A percentile compares a stretch with the other conserved stretches of the same genome.
These are phyloP conservation scores for Isichthys henryi DNA, from an alignment of 2,113 vertebrate species.

Conservation along the genomic window DNA sequence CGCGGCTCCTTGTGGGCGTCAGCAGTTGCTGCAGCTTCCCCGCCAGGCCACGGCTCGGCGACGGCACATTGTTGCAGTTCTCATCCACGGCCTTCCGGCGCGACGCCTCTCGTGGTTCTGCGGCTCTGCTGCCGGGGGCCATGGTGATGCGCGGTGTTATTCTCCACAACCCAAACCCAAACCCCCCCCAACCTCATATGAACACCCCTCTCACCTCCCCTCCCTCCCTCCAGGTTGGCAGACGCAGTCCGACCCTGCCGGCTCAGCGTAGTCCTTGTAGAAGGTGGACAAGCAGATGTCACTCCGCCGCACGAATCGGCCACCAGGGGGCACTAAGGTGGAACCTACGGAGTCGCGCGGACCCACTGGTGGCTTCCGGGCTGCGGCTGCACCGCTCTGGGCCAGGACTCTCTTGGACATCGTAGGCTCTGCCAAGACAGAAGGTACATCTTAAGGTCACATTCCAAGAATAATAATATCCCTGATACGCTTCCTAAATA, in stretches of 20 bases:
- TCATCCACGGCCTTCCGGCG: slow-evolving; percentile 47
- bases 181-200: background rate
- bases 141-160: background rate
- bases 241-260: slow-evolving; percentile 34
- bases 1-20: slow-evolving; percentile 65
- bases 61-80: slow-evolving; percentile 58
- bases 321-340: slow-evolving; percentile 30
- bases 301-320: slow-evolving; percentile 46
- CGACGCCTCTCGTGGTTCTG: slow-evolving; percentile 22
- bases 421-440: slow-evolving; percentile 35
- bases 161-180: background rate
- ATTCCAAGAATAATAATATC: background rate
- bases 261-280: slow-evolving; percentile 53
- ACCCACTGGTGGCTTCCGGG: slow-evolving; percentile 50
- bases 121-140: slow-evolving; percentile 30
- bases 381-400: slow-evolving; percentile 11
- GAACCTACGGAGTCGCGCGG: slow-evolving; percentile 29
- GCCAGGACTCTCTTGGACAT: slow-evolving; percentile 21
- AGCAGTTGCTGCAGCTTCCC: slow-evolving; percentile 82
- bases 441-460: background rate
- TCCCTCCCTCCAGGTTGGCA: slow-evolving; percentile 36
- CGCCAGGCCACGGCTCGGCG: slow-evolving; percentile 60
- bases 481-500: background rate
- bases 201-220: slow-evolving; percentile 48
- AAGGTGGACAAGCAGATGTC: slow-evolving; percentile 63